A percentile compares a stretch with the other conserved stretches of the same genome.
Conservation (phyloP, 1,140 invertebrate species). For the Drosophila sp. region DNA sequence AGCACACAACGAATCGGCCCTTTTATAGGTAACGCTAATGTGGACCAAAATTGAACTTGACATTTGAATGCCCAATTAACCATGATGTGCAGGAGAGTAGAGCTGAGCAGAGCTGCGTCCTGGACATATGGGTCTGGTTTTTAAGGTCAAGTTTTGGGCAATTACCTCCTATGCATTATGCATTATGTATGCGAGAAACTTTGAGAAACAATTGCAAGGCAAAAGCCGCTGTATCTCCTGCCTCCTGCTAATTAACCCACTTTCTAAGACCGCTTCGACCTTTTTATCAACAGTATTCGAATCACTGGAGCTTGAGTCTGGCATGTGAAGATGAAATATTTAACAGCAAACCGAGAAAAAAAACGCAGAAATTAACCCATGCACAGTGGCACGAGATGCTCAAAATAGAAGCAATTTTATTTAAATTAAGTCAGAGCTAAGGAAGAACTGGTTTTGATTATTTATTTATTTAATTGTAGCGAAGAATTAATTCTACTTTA, state of each 20-base stretch:
- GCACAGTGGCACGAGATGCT: background rate
- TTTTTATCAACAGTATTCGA: conserved; percentile 38
- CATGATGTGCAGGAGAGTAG: conserved; percentile 62
- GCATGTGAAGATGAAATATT: conserved; percentile 48
- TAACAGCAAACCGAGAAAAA: conserved; percentile 54
- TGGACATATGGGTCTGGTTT: conserved; percentile 36
- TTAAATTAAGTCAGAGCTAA: background rate
- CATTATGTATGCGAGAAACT: conserved; percentile 70
- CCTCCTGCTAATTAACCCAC: conserved; percentile 68
- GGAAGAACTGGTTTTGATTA: background rate
- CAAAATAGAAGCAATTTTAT: background rate
- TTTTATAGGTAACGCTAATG: conserved; percentile 83
- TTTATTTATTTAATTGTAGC: no score
- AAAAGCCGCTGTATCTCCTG: background rate
- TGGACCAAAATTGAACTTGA: conserved; percentile 82
- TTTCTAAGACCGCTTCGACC: conserved; percentile 56
- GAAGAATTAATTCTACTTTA: no score
- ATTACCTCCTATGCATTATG: conserved; percentile 64
- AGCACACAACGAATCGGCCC: conserved; percentile 63
- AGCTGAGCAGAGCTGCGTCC: conserved; percentile 26
- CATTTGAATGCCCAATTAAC: conserved; percentile 83
- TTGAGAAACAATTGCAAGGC: background rate
- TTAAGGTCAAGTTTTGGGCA: conserved; percentile 68
- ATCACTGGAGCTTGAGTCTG: background rate
- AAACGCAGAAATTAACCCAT: conserved; percentile 35